A percentile compares a stretch with the other conserved stretches of the same genome.
These are phyloP conservation scores for Brachymystax lenok DNA, from an alignment of 2,797 vertebrate species.

Conservation along the genomic window DNA sequence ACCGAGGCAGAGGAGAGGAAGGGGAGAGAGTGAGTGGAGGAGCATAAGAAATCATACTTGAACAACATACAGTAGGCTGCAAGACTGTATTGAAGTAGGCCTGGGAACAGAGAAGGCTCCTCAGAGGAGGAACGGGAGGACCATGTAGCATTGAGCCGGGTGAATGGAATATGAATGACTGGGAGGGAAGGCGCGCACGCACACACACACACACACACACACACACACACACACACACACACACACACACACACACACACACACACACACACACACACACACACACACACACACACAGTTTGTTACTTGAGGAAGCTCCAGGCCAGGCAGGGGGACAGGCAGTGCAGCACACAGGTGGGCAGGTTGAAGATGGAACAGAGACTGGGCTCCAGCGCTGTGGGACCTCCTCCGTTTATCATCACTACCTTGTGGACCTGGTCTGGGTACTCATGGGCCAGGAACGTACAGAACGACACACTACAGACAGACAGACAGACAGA, in stretches of 20 bases:
- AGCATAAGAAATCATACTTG: no score
- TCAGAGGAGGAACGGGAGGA: no score
- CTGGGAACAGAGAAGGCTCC: no score
- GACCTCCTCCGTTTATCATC: constrained; percentile 96
- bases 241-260: neutral
- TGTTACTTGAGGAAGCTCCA: constrained; percentile 98
- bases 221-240: neutral
- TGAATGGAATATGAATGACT: no score
- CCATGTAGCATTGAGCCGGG: no score
- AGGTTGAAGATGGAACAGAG: constrained; percentile 97
- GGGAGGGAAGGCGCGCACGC: no score
- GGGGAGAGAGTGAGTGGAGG: neutral
- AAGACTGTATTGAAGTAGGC: no score
- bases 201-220: neutral
- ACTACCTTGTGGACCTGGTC: constrained; percentile 96
- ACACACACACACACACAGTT: neutral
- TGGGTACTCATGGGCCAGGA: constrained; percentile 95
- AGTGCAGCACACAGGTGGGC: constrained; percentile 90
- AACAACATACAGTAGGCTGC: no score
- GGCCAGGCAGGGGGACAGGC: constrained; percentile 89
- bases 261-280: neutral
- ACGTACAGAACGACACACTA: constrained; percentile 96
- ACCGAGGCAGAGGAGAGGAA: neutral
- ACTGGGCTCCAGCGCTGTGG: constrained; percentile 94
- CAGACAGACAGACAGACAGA: neutral